phyloP scores from a whole-genome alignment of 2,113 vertebrate species.

The Salminus brasiliensis region DNA sequence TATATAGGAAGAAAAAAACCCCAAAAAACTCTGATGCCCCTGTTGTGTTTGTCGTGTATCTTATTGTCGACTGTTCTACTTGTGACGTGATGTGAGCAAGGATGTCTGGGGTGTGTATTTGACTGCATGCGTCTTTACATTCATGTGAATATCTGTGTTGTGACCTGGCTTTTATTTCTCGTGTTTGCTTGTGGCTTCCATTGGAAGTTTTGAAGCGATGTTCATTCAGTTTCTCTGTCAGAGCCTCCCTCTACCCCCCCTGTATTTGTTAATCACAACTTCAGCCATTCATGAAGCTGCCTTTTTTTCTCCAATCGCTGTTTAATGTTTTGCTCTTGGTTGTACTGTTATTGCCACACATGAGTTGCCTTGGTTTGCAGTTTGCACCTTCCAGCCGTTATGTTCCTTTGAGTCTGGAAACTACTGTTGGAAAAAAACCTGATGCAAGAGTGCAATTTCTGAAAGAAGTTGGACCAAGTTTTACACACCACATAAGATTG shows the following conservation, averaged over 20 bases:
- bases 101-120: constrained; percentile 33
- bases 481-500: constrained; percentile 15
- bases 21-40: constrained; percentile 8
- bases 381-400: constrained; percentile 41
- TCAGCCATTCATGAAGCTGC: constrained; percentile 37
- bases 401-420: neutral
- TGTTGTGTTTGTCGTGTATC: constrained; percentile 44
- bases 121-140: constrained; percentile 44
- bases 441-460: neutral
- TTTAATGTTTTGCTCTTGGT: too few species aligned
- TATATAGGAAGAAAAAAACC: constrained; percentile 45
- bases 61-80: constrained; percentile 45
- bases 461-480: neutral
- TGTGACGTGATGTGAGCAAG: constrained; percentile 30
- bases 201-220: constrained; percentile 33
- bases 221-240: constrained; percentile 29
- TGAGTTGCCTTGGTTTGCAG: constrained; percentile 53
- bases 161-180: constrained; percentile 47
- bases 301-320: constrained; percentile 29
- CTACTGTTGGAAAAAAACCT: neutral
- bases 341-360: too few species aligned
- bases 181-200: constrained; percentile 40
- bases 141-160: constrained; percentile 37
- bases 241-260: constrained; percentile 16
- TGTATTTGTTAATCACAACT: constrained; percentile 30